Percentiles rank a stretch among this genome's conserved stretches.
These are phyloP conservation scores for Uropetala carovei DNA, from an alignment of 2,888 invertebrate genomes.

Conservation along the genomic window DNA sequence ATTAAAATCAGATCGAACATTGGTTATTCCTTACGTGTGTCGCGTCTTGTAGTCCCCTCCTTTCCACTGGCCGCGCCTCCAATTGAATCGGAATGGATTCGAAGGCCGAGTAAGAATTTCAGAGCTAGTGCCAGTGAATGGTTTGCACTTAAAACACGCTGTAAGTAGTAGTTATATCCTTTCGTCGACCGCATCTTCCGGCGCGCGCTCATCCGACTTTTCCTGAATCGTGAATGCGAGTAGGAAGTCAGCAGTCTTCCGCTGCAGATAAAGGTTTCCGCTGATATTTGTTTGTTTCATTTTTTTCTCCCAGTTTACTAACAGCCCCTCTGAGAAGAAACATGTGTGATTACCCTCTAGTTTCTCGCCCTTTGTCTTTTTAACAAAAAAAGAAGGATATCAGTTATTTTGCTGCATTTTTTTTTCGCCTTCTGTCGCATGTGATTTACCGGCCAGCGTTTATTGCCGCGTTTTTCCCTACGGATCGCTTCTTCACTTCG, in stretches of 20 bases:
- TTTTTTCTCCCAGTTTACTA: not conserved
- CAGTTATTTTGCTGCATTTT: not conserved
- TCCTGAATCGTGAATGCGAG: not conserved
- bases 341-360: no score
- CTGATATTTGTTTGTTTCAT: not conserved
- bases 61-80: not conserved
- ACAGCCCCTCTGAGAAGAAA: no score
- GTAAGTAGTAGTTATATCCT: not conserved
- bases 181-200: not conserved
- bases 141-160: not conserved
- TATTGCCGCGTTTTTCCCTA: no score
- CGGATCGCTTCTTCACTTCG: no score
- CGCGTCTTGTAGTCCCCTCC: not conserved
- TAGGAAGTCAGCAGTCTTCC: not conserved
- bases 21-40: not conserved
- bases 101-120: constrained; percentile 1
- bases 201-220: not conserved
- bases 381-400: not conserved
- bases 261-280: not conserved
- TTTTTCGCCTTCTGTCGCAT: not conserved
- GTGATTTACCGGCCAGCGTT: not conserved
- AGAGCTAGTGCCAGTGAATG: not conserved
- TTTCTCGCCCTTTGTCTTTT: no score
- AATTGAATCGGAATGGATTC: constrained; percentile 13
- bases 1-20: not conserved